Percentiles rank a stretch among this genome's conserved stretches.
Evolutionary conservation across 2,888 invertebrate genomes (phyloP).

Genomic region (Stictocephala bisonia): DNA sequence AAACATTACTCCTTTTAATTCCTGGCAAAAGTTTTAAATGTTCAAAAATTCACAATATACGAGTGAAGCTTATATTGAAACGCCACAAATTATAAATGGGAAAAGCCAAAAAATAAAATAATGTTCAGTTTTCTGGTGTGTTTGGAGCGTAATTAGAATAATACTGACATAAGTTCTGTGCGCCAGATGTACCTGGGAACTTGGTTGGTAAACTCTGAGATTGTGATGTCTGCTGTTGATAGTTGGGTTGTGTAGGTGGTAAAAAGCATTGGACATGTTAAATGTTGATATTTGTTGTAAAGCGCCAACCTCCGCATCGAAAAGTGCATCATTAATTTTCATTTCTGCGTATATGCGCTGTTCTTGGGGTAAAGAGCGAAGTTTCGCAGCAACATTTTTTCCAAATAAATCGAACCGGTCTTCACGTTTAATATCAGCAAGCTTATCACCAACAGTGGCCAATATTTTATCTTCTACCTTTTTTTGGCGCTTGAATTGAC

Average conservation of each 20-base stretch:
- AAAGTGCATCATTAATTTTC: slow-evolving; percentile 46
- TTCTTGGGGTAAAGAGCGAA: slow-evolving; percentile 45
- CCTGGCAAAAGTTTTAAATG: slow-evolving; percentile 1
- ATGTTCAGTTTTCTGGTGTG: slow-evolving; percentile 27
- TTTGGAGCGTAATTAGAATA: slow-evolving; percentile 23
- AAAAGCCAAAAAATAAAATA: slow-evolving; percentile 24
- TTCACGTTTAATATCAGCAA: slow-evolving; percentile 29
- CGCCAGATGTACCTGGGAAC: slow-evolving; percentile 4
- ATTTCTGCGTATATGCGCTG: slow-evolving; percentile 40
- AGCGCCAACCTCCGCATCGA: slow-evolving; percentile 39
- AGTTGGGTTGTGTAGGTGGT: slow-evolving; percentile 19
- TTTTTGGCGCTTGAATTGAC: slow-evolving; percentile 6
- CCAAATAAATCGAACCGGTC: slow-evolving; percentile 44
- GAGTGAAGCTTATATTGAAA: not conserved
- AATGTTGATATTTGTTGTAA: slow-evolving; percentile 17
- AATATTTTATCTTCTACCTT: slow-evolving; percentile 28
- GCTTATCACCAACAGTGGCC: slow-evolving; percentile 23
- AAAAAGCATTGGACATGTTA: slow-evolving; percentile 30
- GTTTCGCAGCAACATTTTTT: slow-evolving; percentile 47
- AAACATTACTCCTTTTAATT: not conserved
- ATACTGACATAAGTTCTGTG: slow-evolving; percentile 6
- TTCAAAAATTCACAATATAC: slow-evolving; percentile 7
- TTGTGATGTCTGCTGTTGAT: slow-evolving; percentile 15
- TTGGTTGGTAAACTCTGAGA: not conserved
- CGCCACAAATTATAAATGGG: slow-evolving; percentile 4